phyloP scores from a whole-genome alignment of 2,797 vertebrate genomes.

The Muscicapa comitata region DNA sequence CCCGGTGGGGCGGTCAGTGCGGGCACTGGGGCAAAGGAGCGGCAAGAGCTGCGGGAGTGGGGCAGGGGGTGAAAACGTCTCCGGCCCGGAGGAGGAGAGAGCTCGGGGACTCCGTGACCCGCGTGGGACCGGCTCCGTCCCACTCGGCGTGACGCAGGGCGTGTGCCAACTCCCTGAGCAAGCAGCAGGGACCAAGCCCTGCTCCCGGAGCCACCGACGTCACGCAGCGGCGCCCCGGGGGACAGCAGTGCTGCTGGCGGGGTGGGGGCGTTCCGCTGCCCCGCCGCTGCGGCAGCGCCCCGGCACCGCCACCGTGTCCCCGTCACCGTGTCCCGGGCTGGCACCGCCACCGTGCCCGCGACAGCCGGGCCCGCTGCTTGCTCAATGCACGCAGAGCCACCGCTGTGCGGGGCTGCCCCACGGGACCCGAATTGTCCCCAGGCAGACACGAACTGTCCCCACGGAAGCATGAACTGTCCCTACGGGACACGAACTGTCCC shows the following conservation, averaged over 20 bases:
- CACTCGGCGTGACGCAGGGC: not conserved
- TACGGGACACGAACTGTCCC: not conserved
- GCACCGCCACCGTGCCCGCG: no score
- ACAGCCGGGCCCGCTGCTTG: no score
- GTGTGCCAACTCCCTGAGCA: conserved; percentile 13
- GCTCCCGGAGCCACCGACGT: conserved; percentile 5
- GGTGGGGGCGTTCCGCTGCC: not conserved
- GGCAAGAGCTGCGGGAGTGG: accelerated
- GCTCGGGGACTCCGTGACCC: not conserved
- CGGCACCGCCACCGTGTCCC: accelerated
- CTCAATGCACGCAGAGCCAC: not conserved
- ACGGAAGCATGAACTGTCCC: no score
- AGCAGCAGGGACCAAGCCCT: conserved; percentile 34
- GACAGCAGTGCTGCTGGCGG: not conserved
- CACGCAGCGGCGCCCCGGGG: not conserved
- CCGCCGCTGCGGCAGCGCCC: not conserved
- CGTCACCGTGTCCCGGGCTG: no score
- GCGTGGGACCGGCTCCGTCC: not conserved
- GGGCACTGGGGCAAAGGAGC: accelerated
- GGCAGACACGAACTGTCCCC: not conserved
- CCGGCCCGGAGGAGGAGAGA: not conserved
- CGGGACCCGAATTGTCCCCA: no score
- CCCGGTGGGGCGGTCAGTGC: not conserved
- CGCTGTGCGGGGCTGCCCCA: not conserved
- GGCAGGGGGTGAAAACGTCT: not conserved